phyloP scores from a whole-genome alignment of 2,888 invertebrate genomes.

The Sialis lutaria region DNA sequence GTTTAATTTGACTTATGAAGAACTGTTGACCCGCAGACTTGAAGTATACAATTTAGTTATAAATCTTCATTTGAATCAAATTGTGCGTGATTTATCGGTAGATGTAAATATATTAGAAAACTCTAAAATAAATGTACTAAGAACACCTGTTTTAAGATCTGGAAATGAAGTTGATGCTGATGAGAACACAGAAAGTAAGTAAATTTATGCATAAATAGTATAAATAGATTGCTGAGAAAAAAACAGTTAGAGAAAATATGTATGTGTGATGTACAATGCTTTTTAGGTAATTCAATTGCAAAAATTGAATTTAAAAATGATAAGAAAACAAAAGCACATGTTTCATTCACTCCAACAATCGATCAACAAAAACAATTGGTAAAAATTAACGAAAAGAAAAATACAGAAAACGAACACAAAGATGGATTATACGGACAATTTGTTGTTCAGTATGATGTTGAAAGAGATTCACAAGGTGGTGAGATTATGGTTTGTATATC shows the following conservation, averaged over 20 bases:
- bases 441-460: constrained; percentile 51
- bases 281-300: constrained; percentile 28
- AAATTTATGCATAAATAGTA: no score
- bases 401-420: constrained; percentile 13
- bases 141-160: constrained; percentile 44
- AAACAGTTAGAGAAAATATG: no score
- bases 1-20: constrained; percentile 59
- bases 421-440: constrained; percentile 44
- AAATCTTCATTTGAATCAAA: constrained; percentile 47
- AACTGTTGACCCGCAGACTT: constrained; percentile 41
- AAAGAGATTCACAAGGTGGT: constrained; percentile 35
- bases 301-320: constrained; percentile 21
- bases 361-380: constrained; percentile 37
- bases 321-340: constrained; percentile 30
- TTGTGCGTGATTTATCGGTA: constrained; percentile 45
- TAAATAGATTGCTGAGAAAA: no score
- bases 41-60: constrained; percentile 50
- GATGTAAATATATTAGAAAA: constrained; percentile 45
- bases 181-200: constrained; percentile 28
- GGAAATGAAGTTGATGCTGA: constrained; percentile 43
- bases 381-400: constrained; percentile 17
- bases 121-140: constrained; percentile 36
- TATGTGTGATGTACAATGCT: no score
- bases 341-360: constrained; percentile 39
- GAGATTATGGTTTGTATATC: constrained; percentile 29